phyloP scores from a whole-genome alignment of 2,113 vertebrate genomes.

The Pedetes capensis region DNA sequence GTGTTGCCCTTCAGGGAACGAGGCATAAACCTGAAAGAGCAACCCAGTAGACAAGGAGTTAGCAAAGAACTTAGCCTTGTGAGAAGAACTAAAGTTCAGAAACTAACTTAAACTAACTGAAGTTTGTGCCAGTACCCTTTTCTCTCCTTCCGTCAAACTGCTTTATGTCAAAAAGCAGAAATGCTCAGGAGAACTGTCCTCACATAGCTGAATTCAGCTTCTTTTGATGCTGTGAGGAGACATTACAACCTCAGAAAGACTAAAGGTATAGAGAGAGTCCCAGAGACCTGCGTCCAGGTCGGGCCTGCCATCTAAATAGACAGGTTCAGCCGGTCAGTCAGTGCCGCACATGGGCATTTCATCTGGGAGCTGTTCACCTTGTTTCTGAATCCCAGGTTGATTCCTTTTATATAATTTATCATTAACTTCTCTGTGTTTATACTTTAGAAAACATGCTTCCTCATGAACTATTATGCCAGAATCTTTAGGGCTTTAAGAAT shows the following conservation, averaged over 20 bases:
- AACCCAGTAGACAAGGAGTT: background rate
- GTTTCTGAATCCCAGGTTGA: background rate
- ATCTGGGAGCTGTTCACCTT: background rate
- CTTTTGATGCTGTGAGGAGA: constrained; percentile 38
- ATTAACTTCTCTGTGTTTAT: background rate
- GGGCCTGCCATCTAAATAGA: background rate
- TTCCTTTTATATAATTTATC: background rate
- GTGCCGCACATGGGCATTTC: background rate
- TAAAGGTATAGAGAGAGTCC: background rate
- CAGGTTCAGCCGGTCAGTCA: background rate
- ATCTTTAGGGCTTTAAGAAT: constrained; percentile 45
- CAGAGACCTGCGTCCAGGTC: background rate
- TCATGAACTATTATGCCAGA: background rate
- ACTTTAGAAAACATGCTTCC: background rate
- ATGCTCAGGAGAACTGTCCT: background rate
- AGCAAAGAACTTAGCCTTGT: constrained; percentile 21
- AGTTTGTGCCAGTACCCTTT: background rate
- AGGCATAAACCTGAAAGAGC: background rate
- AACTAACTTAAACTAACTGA: constrained; percentile 2
- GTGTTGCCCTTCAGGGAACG: background rate
- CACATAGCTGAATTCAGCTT: constrained; percentile 30
- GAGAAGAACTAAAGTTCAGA: constrained; percentile 38
- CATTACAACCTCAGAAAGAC: background rate
- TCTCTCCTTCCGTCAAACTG: constrained; percentile 19
- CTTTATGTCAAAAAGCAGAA: constrained; percentile 37